Base-by-base conservation (phyloP, 2,888 invertebrate genomes). In the Sarcophaga subvicina region DNA sequence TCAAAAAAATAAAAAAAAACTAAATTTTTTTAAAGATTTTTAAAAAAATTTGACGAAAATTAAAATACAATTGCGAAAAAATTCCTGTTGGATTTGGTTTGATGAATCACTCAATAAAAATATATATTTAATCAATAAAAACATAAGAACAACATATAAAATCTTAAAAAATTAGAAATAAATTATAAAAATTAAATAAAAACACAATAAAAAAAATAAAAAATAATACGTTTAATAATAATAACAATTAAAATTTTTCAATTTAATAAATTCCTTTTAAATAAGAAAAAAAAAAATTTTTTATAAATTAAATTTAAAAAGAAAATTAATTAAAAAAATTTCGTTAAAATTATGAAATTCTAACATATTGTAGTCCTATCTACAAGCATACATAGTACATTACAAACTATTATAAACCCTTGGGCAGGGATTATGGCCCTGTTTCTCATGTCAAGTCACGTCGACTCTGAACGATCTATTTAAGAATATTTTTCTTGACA, bases 1-100 rank as follows among this genome's bases (percentile, higher is more conserved):
- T 14, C 1, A 49, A 63, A 73, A 62, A 72, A 27, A 0, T 14
- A 37, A 14, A 49, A 67, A 45, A 75, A 45, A 85, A 49, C 66
- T 76, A 66, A 59, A 17, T 64, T 69, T 64, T 14, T 12, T 49
- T 0, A 49, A 2, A 1, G 4, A 54, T 17, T 17, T 17, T 14
- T 4, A 54, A 17, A 14, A 49, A 54, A 54, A 54, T 4, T 54
- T 17, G 4, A 54, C 5, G 54, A 17, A 54, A 54, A 54, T 54
- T 54, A 17, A 14, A 54, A 54, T 0, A 11, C 0, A 49, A 49
- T 49, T 14, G 14, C 0, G 1, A 17, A 54, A 49, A 54, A 54
- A 4, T 54, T 54, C 37, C 8, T 37, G 8, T 37, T 37, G 37
- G 2, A 37, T 37, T 37, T 37, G 37, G 0, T 37, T 37, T 8